phyloP scores from a whole-genome alignment of 2,113 vertebrate genomes.

The Diadophis punctatus region DNA sequence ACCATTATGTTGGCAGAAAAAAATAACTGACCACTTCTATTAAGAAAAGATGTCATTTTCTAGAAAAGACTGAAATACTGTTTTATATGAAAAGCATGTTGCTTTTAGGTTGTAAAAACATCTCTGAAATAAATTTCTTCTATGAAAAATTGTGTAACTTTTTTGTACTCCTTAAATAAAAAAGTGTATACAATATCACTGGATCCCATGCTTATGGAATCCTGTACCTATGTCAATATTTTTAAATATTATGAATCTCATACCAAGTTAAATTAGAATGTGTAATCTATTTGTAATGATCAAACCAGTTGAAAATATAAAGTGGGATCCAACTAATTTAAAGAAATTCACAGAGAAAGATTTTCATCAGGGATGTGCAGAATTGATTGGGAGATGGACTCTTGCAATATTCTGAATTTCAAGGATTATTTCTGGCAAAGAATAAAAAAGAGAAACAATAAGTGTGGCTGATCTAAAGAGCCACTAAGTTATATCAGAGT shows the following conservation, averaged over 20 bases:
- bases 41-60: conserved; percentile 63
- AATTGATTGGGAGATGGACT: background rate
- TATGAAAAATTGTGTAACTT: conserved; percentile 17
- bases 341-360: background rate
- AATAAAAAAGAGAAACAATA: background rate
- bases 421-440: background rate
- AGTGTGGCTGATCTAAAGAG: background rate
- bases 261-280: background rate
- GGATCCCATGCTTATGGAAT: background rate
- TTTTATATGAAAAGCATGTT: conserved; percentile 70
- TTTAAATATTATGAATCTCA: background rate
- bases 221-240: background rate
- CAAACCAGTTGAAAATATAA: background rate
- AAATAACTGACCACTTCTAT: conserved; percentile 52
- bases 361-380: background rate
- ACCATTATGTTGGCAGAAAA: conserved; percentile 40
- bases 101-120: conserved; percentile 66
- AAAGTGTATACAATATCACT: background rate
- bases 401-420: background rate
- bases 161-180: background rate
- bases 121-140: conserved; percentile 69
- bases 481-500: background rate
- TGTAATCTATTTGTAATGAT: background rate
- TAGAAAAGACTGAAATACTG: conserved; percentile 60
- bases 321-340: background rate